Evolutionary conservation across 1,140 invertebrate species (phyloP).

Genomic region (Homalodisca vitripennis): DNA sequence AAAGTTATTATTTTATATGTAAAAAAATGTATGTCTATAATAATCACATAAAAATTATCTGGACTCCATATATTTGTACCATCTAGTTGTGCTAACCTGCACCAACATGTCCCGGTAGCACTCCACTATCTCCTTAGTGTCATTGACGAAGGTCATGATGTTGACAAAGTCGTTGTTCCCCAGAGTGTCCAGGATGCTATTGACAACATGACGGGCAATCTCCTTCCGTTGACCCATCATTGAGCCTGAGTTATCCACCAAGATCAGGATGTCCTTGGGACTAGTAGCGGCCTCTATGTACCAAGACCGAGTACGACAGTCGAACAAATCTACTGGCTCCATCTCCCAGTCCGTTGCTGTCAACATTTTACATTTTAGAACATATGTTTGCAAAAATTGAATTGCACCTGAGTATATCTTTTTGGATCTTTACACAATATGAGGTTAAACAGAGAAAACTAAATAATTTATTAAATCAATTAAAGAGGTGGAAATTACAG

Average conservation of each 20-base stretch:
- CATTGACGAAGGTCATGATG: constrained; percentile 83
- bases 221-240: constrained; percentile 93
- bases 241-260: constrained; percentile 94
- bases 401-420: too few species aligned
- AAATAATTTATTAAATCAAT: too few species aligned
- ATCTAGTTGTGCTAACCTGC: constrained; percentile 55
- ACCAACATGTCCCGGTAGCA: constrained; percentile 88
- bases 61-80: neutral
- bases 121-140: constrained; percentile 73
- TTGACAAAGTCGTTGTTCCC: constrained; percentile 99
- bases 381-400: too few species aligned
- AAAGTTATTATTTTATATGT: neutral
- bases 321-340: constrained; percentile 78
- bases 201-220: constrained; percentile 92
- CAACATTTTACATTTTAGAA: too few species aligned
- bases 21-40: neutral
- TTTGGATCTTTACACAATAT: too few species aligned
- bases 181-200: constrained; percentile 94
- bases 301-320: constrained; percentile 86
- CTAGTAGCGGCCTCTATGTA: constrained; percentile 96
- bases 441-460: too few species aligned
- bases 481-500: too few species aligned
- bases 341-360: constrained; percentile 64
- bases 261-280: constrained; percentile 91
- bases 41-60: neutral